Conservation (phyloP, 2,797 vertebrate species). For the Scyliorhinus canicula region DNA sequence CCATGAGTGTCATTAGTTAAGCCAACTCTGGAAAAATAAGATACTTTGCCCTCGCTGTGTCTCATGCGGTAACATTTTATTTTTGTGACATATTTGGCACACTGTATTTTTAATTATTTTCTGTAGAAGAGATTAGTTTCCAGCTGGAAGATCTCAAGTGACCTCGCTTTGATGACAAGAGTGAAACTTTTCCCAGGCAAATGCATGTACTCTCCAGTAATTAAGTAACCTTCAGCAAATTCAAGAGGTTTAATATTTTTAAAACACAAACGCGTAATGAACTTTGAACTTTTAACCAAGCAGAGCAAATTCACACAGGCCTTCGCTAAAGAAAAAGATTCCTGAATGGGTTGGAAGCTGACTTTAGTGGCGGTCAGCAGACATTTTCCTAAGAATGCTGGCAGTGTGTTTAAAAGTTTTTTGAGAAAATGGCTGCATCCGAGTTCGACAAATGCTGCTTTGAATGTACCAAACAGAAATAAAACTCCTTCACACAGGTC, state of each 20-base stretch:
- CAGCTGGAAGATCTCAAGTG: neutral
- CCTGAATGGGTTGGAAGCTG: neutral
- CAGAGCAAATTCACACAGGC: neutral
- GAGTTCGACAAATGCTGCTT: neutral
- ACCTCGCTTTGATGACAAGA: neutral
- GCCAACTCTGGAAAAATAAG: neutral
- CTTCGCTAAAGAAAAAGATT: neutral
- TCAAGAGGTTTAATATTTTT: neutral
- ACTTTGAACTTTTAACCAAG: neutral
- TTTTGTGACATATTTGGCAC: neutral
- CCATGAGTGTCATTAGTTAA: neutral
- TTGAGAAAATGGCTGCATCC: neutral
- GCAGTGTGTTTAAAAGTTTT: neutral
- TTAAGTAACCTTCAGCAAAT: neutral
- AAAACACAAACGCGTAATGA: neutral
- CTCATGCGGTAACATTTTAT: neutral
- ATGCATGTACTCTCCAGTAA: neutral
- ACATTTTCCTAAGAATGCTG: neutral
- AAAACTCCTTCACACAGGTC: neutral
- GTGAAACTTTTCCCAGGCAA: neutral
- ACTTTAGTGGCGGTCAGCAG: neutral
- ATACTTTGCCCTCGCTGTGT: neutral
- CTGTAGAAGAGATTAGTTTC: neutral
- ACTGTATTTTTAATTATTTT: neutral
- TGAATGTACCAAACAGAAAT: neutral